Evolutionary conservation across 2,888 invertebrate genomes (phyloP), one percentile per base, ranked within the genome.

Genomic region (Volucella inflata): DNA sequence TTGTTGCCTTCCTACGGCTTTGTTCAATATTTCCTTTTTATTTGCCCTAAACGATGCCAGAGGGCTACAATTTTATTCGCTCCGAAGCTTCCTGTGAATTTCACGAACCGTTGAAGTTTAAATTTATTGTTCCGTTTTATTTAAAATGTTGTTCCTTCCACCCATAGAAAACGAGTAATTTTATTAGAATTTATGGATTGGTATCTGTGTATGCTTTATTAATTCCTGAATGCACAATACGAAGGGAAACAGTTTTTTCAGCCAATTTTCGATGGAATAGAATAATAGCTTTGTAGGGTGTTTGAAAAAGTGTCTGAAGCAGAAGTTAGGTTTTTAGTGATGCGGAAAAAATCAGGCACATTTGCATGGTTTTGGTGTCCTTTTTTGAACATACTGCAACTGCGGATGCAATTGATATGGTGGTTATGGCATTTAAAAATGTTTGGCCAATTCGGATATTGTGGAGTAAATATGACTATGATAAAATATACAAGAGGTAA

Each of bases 61-160:
- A 36, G 36, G 30, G 21, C 3, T 11, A 48, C 2, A 48, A 36
- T n/a, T 51, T 51, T 40, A 50, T 65, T 42, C 21, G 10, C 42
- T 21, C 9, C 42, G 14, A 6, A 44, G 44, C 11, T 11, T 55
- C 55, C 55, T 55, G 17, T 42, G 51, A 21, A 17, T 67, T 42
- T 51, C 40, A 53, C 12, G 42, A 21, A 42, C 14, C 51, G 53
- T 38, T 53, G 67, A 12, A 21, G 21, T 53, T 17, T 42, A 21
- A 51, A 67, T 67, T 17, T 67, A 67, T 67, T 53, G 36, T 67
- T 65, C 50, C 21, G 21, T 21, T 4, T 21, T 38, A 40, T 38
- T 38, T 50, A 64, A 36, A 30, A 17, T 11, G 3, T 8, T 14
- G 11, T 30, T 21, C 3, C n/a, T 14, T 4, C 4, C 8, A n/a